Evolutionary conservation across 2,888 invertebrate species (phyloP), one percentile per base, ranked within the genome.

Genomic region (Euplexia lucipara): DNA sequence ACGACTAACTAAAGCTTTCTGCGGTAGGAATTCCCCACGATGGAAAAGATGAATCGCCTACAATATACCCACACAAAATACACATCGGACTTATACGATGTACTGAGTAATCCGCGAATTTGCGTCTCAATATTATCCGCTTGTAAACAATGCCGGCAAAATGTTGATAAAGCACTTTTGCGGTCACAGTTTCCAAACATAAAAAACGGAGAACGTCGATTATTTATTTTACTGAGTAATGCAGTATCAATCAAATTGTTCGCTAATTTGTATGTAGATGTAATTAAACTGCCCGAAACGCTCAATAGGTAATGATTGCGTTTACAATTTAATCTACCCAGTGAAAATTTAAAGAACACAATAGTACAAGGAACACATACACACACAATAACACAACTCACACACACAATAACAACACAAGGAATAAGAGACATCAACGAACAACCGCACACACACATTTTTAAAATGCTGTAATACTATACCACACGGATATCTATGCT

Each of bases 91-190:
- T 10, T 35, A n/a, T 20, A 16, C 18, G 64, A 20, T 56, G 16
- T 32, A 5, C 26, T 3, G 7, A 48, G 4, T 37, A n/a, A 16
- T 45, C 56, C 9, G 32, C 18, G n/a, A 59, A 52, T 64, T 44
- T 32, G 35, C 42, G 49, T 47, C 18, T 49, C 41, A 20, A 20
- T 41, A 48, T 12, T 16, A 34, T 44, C 45, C 41, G n/a, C 26
- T 20, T 37, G 47, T 56, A 20, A 39, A 49, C 42, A 59, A 75
- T 69, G 49, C 18, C 37, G 39, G 65, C 75, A 69, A 52, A 73
- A 78, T 70, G 58, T 74, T 72, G 68, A 26, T 42, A 7, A 30
- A 41, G 9, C 26, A 34, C n/a, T 47, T 44, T 20, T 52, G 22
- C 0, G 10, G n/a, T 37, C 6, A 5, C 26, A 34, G 18, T 30